A percentile compares a stretch with the other conserved stretches of the same genome.
Conservation (phyloP, 1,140 invertebrate genomes). For the Diachasmimorpha longicaudata region DNA sequence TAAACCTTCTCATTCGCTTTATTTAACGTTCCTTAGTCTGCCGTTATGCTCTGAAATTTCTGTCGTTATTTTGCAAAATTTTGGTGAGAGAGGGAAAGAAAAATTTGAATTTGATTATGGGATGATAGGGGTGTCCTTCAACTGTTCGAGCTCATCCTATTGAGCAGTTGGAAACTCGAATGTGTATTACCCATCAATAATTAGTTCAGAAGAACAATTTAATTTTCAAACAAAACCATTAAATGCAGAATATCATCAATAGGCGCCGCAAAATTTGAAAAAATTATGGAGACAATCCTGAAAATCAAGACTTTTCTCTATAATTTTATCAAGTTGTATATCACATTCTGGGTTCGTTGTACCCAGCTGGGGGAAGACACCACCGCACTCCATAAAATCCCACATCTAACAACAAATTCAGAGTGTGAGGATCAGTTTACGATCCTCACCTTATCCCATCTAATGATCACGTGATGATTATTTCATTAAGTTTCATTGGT, state of each 20-base stretch:
- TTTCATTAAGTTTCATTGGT: conserved; percentile 7
- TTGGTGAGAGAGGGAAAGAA: neutral
- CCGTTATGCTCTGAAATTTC: conserved; percentile 58
- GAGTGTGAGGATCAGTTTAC: neutral
- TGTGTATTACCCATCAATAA: too few relatives aligned
- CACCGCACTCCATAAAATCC: neutral
- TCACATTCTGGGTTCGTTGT: neutral
- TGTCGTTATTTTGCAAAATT: neutral
- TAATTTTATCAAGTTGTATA: too few relatives aligned
- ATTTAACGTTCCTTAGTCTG: conserved; percentile 23
- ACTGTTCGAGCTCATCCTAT: too few relatives aligned
- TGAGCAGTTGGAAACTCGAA: too few relatives aligned
- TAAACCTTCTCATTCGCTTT: conserved; percentile 35
- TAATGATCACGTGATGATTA: conserved; percentile 11
- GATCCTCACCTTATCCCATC: neutral
- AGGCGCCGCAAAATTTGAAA: too few relatives aligned
- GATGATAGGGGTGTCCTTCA: too few relatives aligned
- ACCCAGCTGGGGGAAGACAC: conserved; percentile 1
- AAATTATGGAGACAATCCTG: too few relatives aligned
- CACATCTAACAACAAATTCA: neutral
- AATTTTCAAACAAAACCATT: too few relatives aligned
- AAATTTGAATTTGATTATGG: neutral
- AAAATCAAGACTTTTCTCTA: too few relatives aligned
- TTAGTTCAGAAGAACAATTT: too few relatives aligned
- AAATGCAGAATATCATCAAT: too few relatives aligned